Base-by-base conservation (phyloP, 2,888 invertebrate genomes). In the Caenorhabditis sp. region DNA sequence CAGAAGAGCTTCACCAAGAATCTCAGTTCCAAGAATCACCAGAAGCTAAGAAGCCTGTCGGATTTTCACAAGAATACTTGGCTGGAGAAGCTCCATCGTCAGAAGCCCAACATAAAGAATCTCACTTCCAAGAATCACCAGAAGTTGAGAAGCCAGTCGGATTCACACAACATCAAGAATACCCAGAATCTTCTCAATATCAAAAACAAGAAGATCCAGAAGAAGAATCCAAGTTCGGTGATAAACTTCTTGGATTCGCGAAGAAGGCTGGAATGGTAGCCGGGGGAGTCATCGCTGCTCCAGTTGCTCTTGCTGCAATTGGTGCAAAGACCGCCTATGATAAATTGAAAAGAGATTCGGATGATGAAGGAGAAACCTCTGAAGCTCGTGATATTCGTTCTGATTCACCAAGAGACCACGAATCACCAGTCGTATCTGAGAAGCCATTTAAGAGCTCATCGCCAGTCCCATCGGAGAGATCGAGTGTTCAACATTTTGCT, bases 301-400 rank as follows among this genome's bases (percentile, higher is more conserved):
- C 80, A 54, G 78, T 74, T 60, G 81, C 74, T 43, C 70, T 78
- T 3, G 78, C 77, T 56, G 81, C 76, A 20, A 62, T 78, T 25
- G 83, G 83, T 63, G 82, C 80, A 23, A 70, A 76, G 49, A 67
- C 73, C n/a, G 79, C 82, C 0, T 80, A 78, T 65, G 83, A 82
- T 26, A 70, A 70, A 14, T 57, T 83, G 26, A 76, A 71, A 60
- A 61, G 66, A 36, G 61, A 71, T 49, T 43, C 53, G 4, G 70
- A 75, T 36, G 49, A 49, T 59, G 25, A 43, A 49, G 49, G 21
- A 4, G 49, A 23, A 49, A 27, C 59, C 8, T 17, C 21, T 3
- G 23, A 59, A 38, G 21, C 36, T 36, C n/a, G n/a, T n/a, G n/a
- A n/a, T n/a, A n/a, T n/a, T n/a, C n/a, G n/a, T 4, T 38, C 25